A percentile compares a stretch with the other conserved stretches of the same genome.
Evolutionary conservation across 1,140 invertebrate species (phyloP).

Genomic region (Drosophila auraria): DNA sequence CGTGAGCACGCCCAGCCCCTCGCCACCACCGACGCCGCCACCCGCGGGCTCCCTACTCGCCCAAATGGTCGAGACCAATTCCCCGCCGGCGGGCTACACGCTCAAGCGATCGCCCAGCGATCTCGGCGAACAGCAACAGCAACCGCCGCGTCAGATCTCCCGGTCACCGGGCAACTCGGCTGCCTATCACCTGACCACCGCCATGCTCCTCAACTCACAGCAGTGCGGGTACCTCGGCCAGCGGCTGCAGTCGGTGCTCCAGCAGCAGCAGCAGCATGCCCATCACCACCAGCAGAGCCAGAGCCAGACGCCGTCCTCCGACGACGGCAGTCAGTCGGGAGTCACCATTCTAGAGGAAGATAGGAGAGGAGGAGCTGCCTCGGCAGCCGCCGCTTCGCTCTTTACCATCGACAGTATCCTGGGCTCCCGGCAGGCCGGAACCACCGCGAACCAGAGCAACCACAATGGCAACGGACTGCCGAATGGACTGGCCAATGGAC

Average conservation of each 20-base stretch:
- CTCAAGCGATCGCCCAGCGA: constrained; percentile 74
- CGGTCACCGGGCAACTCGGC: constrained; percentile 62
- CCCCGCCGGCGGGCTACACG: constrained; percentile 72
- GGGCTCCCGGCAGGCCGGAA: constrained; percentile 74
- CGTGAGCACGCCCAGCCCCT: constrained; percentile 79
- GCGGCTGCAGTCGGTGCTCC: constrained; percentile 75
- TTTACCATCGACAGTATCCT: constrained; percentile 94
- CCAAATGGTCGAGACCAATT: constrained; percentile 78
- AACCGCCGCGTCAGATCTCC: constrained; percentile 61
- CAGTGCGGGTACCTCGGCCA: constrained; percentile 83
- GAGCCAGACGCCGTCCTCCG: constrained; percentile 75
- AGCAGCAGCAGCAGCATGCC: constrained; percentile 67
- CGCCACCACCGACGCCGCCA: constrained; percentile 75
- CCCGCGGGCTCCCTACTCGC: constrained; percentile 29
- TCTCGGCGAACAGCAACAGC: constrained; percentile 65
- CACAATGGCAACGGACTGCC: constrained; percentile 20
- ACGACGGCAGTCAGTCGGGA: constrained; percentile 81
- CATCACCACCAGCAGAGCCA: constrained; percentile 60
- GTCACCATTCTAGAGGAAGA: constrained; percentile 77
- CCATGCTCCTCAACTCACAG: constrained; percentile 84
- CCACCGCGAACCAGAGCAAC: constrained; percentile 22
- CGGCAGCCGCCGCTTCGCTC: constrained; percentile 88
- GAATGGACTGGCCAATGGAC: constrained; percentile 30
- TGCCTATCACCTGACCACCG: constrained; percentile 80
- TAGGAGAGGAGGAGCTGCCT: constrained; percentile 85